phyloP scores from a whole-genome alignment of 2,113 vertebrate genomes.

The Chlorodrepanis virens region DNA sequence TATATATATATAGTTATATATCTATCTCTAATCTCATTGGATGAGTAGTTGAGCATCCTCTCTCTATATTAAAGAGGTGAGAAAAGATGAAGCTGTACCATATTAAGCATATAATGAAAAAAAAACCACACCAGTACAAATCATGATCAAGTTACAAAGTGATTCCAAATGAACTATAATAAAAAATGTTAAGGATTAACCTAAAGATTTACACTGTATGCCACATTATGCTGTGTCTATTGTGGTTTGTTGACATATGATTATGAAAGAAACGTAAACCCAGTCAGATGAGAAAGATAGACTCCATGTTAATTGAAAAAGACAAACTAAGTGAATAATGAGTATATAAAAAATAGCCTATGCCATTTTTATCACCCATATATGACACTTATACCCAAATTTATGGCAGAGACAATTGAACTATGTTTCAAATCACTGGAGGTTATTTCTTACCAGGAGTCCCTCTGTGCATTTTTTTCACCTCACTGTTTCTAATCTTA shows the following conservation, averaged over 20 bases:
- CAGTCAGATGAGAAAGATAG: conserved; percentile 72
- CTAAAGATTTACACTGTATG: conserved; percentile 65
- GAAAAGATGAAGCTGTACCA: conserved; percentile 30
- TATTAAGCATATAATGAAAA: conserved; percentile 47
- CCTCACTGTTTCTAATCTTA: conserved; percentile 46
- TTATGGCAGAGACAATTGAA: conserved; percentile 74
- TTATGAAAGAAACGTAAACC: conserved; percentile 74
- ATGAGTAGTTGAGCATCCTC: not conserved
- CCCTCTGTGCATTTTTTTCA: conserved; percentile 42
- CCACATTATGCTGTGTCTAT: conserved; percentile 53
- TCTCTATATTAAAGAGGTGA: not conserved
- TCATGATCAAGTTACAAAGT: conserved; percentile 65
- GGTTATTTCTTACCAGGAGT: conserved; percentile 60
- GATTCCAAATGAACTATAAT: conserved; percentile 63
- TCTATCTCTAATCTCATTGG: not conserved
- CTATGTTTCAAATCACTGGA: conserved; percentile 72
- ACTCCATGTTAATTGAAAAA: conserved; percentile 75
- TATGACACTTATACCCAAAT: conserved; percentile 76
- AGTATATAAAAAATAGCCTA: conserved; percentile 76
- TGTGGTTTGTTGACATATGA: conserved; percentile 70
- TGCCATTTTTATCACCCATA: conserved; percentile 75
- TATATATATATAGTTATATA: not conserved
- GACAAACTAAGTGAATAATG: conserved; percentile 78
- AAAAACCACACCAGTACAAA: conserved; percentile 40
- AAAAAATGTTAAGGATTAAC: conserved; percentile 59